Conservation (phyloP, 2,113 vertebrate genomes). For the Microcebus lehilahytsara region DNA sequence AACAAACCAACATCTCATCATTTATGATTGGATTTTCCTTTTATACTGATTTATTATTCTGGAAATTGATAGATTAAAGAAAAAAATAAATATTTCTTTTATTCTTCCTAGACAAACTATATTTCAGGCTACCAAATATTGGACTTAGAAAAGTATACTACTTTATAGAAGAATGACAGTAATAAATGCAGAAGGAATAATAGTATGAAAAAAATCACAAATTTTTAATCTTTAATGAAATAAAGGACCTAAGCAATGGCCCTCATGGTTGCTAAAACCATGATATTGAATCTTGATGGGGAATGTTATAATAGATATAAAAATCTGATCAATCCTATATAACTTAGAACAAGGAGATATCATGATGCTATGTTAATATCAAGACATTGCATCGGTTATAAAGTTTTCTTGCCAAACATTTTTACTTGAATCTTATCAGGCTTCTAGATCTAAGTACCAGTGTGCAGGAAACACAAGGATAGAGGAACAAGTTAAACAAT, state of each 20-base stretch:
- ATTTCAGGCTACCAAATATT: not conserved
- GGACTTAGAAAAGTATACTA: not conserved
- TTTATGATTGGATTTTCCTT: not conserved
- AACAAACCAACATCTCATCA: not conserved
- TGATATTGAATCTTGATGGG: not conserved
- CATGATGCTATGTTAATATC: not conserved
- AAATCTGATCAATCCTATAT: not conserved
- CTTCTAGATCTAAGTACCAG: not conserved
- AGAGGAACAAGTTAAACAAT: not conserved
- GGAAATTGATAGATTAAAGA: not conserved
- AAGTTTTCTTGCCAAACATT: not conserved
- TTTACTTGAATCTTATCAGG: not conserved
- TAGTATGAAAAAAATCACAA: not conserved
- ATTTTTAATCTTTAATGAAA: not conserved
- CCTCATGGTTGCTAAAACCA: not conserved
- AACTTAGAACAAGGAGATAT: not conserved
- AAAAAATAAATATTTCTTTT: not conserved
- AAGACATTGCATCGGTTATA: not conserved
- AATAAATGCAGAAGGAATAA: not conserved
- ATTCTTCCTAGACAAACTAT: not conserved
- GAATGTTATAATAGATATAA: not conserved
- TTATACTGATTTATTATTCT: not conserved
- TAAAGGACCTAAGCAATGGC: not conserved
- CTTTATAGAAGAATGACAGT: not conserved
- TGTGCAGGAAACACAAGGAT: not conserved